Evolutionary conservation across 2,888 invertebrate species (phyloP).

Genomic region (Lumbricus terrestris): DNA sequence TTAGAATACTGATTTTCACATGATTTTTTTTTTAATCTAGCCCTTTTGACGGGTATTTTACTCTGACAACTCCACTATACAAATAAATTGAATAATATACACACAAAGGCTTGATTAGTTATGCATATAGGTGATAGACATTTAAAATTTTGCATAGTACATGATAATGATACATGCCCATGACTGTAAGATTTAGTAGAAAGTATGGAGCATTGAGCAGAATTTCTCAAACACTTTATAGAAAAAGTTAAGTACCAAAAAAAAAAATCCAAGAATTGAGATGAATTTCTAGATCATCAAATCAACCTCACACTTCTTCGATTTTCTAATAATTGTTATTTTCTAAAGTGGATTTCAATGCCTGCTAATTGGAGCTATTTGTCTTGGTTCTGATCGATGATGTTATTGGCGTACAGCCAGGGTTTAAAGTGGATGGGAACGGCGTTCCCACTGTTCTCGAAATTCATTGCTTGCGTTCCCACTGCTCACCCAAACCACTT

Average conservation of each 20-base stretch:
- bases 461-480: too few relatives aligned
- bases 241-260: not conserved
- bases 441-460: too few relatives aligned
- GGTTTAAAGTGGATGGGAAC: too few relatives aligned
- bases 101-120: not conserved
- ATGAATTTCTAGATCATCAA: too few relatives aligned
- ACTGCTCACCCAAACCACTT: too few relatives aligned
- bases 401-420: too few relatives aligned
- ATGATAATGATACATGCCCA: not conserved
- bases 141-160: too few relatives aligned
- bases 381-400: too few relatives aligned
- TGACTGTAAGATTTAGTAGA: not conserved
- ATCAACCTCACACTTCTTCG: too few relatives aligned
- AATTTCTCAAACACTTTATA: not conserved
- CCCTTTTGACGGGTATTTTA: not conserved
- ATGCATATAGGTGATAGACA: not conserved
- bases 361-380: too few relatives aligned
- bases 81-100: conserved; percentile 3
- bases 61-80: not conserved
- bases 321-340: too few relatives aligned
- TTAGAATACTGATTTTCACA: not conserved
- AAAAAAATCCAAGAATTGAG: not conserved
- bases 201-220: not conserved
- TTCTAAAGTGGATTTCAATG: too few relatives aligned
- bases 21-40: not conserved